Percentiles rank a stretch among this genome's conserved stretches.
These are phyloP conservation scores for Clarias macrocephalus DNA, from an alignment of 2,113 vertebrate species.

Conservation along the genomic window DNA sequence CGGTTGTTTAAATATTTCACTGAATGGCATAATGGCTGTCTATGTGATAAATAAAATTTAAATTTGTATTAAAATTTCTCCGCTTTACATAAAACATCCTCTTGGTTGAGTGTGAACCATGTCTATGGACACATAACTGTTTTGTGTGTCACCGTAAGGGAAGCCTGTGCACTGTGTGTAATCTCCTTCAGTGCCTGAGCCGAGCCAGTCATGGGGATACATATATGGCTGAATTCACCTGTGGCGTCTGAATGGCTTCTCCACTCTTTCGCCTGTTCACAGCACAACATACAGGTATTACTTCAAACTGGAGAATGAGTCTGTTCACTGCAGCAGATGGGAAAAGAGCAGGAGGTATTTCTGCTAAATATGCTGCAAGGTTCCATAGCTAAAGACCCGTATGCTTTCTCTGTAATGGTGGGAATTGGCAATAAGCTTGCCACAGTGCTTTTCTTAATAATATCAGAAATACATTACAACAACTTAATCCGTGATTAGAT, in stretches of 20 bases:
- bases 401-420: background rate
- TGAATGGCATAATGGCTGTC: too few relatives aligned
- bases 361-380: background rate
- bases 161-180: background rate
- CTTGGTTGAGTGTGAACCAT: slow-evolving; percentile 18
- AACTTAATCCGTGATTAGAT: background rate
- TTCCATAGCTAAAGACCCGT: background rate
- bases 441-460: background rate
- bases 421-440: background rate
- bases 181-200: slow-evolving; percentile 30
- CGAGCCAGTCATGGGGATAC: slow-evolving; percentile 22
- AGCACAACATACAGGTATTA: slow-evolving; percentile 42
- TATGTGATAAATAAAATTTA: too few relatives aligned
- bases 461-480: background rate
- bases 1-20: too few relatives aligned
- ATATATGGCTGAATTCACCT: slow-evolving; percentile 20
- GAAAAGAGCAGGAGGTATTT: slow-evolving; percentile 51
- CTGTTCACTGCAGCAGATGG: slow-evolving; percentile 59
- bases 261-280: slow-evolving; percentile 37
- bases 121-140: slow-evolving; percentile 25
- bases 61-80: background rate
- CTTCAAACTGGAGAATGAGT: slow-evolving; percentile 40
- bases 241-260: slow-evolving; percentile 59
- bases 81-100: background rate
- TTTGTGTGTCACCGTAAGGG: slow-evolving; percentile 15